Conservation (phyloP, 2,113 vertebrate genomes). For the Zosterops pallidus region DNA sequence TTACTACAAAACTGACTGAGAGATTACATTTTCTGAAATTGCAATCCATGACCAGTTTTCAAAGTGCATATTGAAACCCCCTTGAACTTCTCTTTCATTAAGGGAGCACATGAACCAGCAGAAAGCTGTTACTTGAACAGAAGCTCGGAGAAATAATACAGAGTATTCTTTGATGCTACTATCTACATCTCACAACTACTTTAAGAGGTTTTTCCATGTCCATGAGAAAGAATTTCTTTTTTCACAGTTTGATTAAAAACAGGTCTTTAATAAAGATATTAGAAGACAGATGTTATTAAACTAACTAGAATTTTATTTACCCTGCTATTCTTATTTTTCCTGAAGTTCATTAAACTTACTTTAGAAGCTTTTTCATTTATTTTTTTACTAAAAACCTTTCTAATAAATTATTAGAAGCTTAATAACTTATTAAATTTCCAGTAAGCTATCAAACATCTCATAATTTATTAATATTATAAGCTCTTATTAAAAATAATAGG, state of each 20-base stretch:
- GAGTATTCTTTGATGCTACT: not conserved
- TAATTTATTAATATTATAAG: not conserved
- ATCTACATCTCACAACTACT: not conserved
- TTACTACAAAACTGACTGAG: not conserved
- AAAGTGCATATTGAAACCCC: not conserved
- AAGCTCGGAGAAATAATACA: not conserved
- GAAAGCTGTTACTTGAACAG: not conserved
- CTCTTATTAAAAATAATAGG: not conserved
- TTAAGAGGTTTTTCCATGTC: not conserved
- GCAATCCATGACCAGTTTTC: not conserved
- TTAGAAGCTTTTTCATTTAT: not conserved
- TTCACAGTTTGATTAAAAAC: not conserved
- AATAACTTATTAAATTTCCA: not conserved
- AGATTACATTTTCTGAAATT: not conserved
- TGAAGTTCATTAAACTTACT: not conserved
- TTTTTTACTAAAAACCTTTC: not conserved
- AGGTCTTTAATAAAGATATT: not conserved
- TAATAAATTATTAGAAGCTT: not conserved
- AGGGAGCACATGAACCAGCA: not conserved
- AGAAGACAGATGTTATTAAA: not conserved
- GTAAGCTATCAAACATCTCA: not conserved
- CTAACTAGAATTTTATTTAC: not conserved
- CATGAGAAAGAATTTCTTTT: not conserved
- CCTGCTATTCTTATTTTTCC: fast-evolving
- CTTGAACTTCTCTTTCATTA: not conserved